phyloP scores from a whole-genome alignment of 2,888 invertebrate genomes.

The Micoletzkya japonica region DNA sequence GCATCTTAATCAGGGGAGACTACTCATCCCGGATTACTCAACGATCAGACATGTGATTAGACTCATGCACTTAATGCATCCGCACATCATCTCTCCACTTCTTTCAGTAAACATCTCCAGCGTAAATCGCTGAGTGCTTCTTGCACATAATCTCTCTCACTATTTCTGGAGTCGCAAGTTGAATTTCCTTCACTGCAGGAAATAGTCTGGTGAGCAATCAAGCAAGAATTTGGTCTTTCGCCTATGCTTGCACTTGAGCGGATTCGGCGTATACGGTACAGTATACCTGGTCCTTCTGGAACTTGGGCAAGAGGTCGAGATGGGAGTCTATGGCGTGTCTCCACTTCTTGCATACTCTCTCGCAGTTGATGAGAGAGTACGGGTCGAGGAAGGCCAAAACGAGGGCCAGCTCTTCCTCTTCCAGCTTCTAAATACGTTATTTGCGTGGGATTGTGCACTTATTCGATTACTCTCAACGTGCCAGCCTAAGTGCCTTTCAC shows the following conservation, averaged over 20 bases:
- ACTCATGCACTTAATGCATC: background rate
- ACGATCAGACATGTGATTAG: too few species aligned
- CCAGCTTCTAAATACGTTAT: conserved; percentile 38
- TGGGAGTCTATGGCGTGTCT: conserved; percentile 33
- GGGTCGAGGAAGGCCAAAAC: conserved; percentile 30
- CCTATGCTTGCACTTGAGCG: too few species aligned
- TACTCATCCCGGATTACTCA: background rate
- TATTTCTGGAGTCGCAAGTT: too few species aligned
- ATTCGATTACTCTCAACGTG: background rate
- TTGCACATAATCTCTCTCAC: too few species aligned
- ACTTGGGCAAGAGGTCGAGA: conserved; percentile 33
- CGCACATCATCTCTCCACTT: background rate
- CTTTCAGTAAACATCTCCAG: background rate
- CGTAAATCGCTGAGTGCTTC: too few species aligned
- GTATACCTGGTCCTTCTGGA: conserved; percentile 50
- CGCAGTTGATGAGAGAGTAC: conserved; percentile 30
- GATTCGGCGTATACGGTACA: too few species aligned
- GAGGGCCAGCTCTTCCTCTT: conserved; percentile 31
- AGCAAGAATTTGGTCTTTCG: too few species aligned
- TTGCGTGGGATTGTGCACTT: background rate
- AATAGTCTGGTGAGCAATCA: too few species aligned
- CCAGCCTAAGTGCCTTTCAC: background rate
- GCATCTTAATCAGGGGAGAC: conserved; percentile 48
- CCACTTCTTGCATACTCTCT: conserved; percentile 42
- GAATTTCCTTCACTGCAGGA: too few species aligned